phyloP scores from a whole-genome alignment of 1,140 invertebrate genomes.

The Sarcophaga peregrina region DNA sequence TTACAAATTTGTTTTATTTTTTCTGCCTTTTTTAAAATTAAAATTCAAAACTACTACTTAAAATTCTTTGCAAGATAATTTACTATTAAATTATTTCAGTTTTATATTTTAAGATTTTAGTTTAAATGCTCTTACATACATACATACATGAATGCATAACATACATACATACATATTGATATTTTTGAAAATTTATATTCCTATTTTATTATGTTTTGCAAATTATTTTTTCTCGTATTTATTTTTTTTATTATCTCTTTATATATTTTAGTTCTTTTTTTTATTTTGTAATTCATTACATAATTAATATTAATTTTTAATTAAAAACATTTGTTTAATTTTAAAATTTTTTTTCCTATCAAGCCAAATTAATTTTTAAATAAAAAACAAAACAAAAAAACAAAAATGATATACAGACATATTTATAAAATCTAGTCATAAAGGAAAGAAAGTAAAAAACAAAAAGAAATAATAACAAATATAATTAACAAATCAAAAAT shows the following conservation, averaged over 20 bases:
- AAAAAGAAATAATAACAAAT: constrained; percentile 16
- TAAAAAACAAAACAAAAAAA: constrained; percentile 35
- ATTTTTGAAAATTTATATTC: too few species aligned
- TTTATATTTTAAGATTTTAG: too few species aligned
- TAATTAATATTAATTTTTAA: background rate
- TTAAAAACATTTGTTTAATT: constrained; percentile 25
- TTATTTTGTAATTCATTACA: background rate
- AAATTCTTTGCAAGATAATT: too few species aligned
- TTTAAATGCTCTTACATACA: too few species aligned
- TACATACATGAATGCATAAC: too few species aligned
- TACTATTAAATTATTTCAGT: too few species aligned
- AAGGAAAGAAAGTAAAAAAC: constrained; percentile 33
- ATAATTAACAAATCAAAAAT: constrained; percentile 21
- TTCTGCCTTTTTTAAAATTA: too few species aligned
- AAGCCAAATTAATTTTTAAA: constrained; percentile 40
- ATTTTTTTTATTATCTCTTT: too few species aligned
- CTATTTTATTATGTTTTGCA: too few species aligned
- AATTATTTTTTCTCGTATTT: background rate
- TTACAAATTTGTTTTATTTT: background rate
- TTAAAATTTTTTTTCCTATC: constrained; percentile 42
- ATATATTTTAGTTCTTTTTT: background rate
- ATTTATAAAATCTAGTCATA: constrained; percentile 43
- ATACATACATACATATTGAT: too few species aligned
- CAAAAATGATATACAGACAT: too few species aligned
- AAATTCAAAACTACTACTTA: too few species aligned